Evolutionary conservation across 2,797 vertebrate species (phyloP).

Genomic region (Chelon labrosus): DNA sequence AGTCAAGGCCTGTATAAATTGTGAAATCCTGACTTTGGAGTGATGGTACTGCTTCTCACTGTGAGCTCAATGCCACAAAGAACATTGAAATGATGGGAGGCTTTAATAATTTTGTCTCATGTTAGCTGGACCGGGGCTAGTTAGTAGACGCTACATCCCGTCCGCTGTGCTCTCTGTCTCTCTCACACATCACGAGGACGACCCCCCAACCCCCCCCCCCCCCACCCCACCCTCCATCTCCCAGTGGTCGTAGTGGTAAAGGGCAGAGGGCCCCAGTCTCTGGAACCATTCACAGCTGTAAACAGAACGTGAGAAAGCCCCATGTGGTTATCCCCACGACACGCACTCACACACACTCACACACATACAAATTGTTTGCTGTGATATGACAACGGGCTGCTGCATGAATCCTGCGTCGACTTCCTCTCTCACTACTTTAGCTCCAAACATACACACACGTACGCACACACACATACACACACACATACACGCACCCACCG

Average conservation of each 20-base stretch:
- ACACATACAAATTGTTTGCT: slow-evolving; percentile 61
- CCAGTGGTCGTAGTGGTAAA: slow-evolving; percentile 72
- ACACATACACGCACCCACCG: slow-evolving; percentile 23
- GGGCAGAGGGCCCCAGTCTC: slow-evolving; percentile 77
- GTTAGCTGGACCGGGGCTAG: neutral
- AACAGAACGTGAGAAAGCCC: slow-evolving; percentile 86
- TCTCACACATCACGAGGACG: slow-evolving; percentile 43
- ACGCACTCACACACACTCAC: slow-evolving; percentile 45
- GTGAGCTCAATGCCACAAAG: too few relatives aligned
- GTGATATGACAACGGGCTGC: slow-evolving; percentile 67
- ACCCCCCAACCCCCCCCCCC: slow-evolving; percentile 25
- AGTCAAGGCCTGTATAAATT: neutral
- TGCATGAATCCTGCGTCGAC: slow-evolving; percentile 64
- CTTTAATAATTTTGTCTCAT: too few relatives aligned
- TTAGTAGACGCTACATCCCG: too few relatives aligned
- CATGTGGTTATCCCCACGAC: slow-evolving; percentile 81
- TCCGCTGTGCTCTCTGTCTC: slow-evolving; percentile 7
- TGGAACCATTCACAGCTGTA: slow-evolving; percentile 84
- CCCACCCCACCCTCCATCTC: slow-evolving; percentile 49
- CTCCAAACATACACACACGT: slow-evolving; percentile 37
- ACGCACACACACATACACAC: slow-evolving; percentile 15
- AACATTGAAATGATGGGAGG: neutral
- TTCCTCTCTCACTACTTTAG: slow-evolving; percentile 68
- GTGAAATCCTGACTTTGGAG: neutral
- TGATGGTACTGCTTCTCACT: neutral